Conservation (phyloP, 2,113 vertebrate species). For the Psettodes erumei region DNA sequence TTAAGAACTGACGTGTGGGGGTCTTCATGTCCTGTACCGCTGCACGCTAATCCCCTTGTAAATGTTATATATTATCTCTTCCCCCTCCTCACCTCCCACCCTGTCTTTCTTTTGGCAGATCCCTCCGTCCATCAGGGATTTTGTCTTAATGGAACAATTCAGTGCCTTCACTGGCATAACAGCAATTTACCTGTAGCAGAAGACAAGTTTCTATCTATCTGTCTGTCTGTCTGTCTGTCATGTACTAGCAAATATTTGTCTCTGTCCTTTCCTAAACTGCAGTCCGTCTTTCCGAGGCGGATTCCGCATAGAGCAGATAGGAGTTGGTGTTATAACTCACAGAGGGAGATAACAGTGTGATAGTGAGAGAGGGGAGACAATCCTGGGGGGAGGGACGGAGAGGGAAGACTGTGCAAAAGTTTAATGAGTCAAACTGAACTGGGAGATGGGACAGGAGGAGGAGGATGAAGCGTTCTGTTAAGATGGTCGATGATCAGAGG, state of each 20-base stretch:
- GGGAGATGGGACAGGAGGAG: background rate
- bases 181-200: background rate
- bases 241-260: constrained; percentile 9
- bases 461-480: constrained; percentile 1
- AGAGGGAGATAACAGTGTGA: constrained; percentile 46
- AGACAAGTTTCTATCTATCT: constrained; percentile 6
- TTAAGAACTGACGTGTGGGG: constrained; percentile 67
- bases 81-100: background rate
- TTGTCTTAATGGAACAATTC: constrained; percentile 22
- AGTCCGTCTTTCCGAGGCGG: constrained; percentile 25
- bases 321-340: constrained; percentile 53
- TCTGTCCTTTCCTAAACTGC: constrained; percentile 8
- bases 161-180: constrained; percentile 10
- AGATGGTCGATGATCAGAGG: constrained; percentile 11
- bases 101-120: constrained; percentile 2
- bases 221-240: constrained; percentile 8
- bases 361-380: background rate
- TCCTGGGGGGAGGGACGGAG: background rate
- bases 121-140: background rate
- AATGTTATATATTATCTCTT: constrained; percentile 50
- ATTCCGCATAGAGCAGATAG: constrained; percentile 49
- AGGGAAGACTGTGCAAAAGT: constrained; percentile 22
- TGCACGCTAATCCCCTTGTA: constrained; percentile 70
- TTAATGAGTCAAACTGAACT: background rate
- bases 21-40: constrained; percentile 54